These are phyloP conservation scores for Heterochromis multidens DNA, from an alignment of 2,113 vertebrate species.

Conservation along the genomic window DNA sequence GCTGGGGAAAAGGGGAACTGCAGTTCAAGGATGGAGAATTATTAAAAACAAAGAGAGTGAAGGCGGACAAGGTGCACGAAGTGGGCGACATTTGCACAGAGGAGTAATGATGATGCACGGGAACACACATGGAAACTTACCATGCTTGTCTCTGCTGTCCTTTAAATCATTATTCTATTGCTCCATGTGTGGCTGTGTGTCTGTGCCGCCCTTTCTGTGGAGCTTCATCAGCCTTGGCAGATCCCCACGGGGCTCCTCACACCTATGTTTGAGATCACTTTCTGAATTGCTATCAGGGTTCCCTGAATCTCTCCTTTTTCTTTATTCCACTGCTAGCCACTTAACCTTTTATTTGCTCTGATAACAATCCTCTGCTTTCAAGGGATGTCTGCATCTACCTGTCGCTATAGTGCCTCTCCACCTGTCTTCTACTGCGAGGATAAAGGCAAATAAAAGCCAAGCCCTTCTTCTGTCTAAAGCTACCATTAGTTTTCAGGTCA, in stretches of 20 bases:
- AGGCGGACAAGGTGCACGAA: neutral
- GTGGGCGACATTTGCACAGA: neutral
- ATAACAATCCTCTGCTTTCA: neutral
- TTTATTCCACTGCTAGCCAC: neutral
- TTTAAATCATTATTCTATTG: slow-evolving; percentile 9
- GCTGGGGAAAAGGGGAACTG: neutral
- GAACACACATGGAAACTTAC: slow-evolving; percentile 15
- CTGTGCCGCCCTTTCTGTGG: neutral
- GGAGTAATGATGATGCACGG: slow-evolving; percentile 50
- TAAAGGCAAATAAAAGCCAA: neutral
- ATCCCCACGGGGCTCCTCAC: slow-evolving; percentile 4
- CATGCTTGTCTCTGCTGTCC: neutral
- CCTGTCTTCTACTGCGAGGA: neutral
- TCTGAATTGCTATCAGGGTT: neutral
- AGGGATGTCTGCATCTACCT: neutral
- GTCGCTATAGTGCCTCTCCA: neutral
- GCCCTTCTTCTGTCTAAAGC: neutral
- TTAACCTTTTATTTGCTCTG: slow-evolving; percentile 20
- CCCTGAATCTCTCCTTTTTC: neutral
- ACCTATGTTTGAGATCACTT: slow-evolving; percentile 38
- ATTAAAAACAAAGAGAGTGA: slow-evolving; percentile 32
- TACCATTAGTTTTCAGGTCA: neutral
- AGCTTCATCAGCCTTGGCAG: slow-evolving; percentile 13
- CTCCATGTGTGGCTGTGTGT: neutral
- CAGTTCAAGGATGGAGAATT: slow-evolving; percentile 56